Base-by-base conservation (phyloP, 1,140 invertebrate genomes). In the Aphis craccivora region DNA sequence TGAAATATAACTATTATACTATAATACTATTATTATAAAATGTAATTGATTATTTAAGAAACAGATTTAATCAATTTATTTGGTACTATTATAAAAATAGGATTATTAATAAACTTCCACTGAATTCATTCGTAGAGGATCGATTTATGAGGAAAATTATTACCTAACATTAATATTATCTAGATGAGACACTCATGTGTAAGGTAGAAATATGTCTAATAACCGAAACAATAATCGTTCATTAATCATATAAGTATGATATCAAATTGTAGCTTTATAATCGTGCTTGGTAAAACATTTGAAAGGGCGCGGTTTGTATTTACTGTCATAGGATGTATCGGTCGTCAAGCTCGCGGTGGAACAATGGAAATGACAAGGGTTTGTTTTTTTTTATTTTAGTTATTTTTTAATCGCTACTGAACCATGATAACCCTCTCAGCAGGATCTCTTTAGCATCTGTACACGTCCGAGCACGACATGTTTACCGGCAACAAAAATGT, bases 401-500 rank as follows among this genome's bases (percentile, higher is more conserved):
- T 83, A 35, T 81, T 91, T 76, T 92, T 92, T 92, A 92, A 92
- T 92, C 76, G 91, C 91, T 53, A 92, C 91, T 92, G 60, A 92
- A 92, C 91, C 91, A 92, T 92, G 91, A 92, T 92, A 92, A 92
- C 91, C 91, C 91, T 92, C 91, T 92, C 91, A 92, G 91, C 91
- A 35, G 91, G 91, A 92, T 18, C 91, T 92, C 91, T 92, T 83
- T 51, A 51, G 76, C 40, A 91, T 91, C 90, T 81, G 67, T 91
- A 81, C 51, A 81, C 76, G 67, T 48, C 76, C 91, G 18, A 14
- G 67, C 30, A 81, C 91, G 91, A 92, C 91, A 92, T 92, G 91
- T 92, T 92, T 92, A 92, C 91, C 91, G 76, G 91, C 91, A 92
- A 92, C 91, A 92, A 51, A 83, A 91, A 92, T 60, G 30, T 25